Base-by-base conservation (phyloP, 2,113 vertebrate species). In the Carettochelys insculpta region DNA sequence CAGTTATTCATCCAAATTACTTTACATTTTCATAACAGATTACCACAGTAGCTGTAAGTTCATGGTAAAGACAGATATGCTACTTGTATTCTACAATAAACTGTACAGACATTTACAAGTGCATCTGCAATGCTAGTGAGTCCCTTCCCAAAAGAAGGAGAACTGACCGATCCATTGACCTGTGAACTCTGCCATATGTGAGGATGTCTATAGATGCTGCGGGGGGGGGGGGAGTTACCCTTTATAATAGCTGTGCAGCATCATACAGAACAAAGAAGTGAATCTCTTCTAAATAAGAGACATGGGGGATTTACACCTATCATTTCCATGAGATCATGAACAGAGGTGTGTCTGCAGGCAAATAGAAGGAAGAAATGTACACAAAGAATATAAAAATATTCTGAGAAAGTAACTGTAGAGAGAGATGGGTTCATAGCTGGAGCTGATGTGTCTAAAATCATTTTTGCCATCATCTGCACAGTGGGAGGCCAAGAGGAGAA, bases 1-100 rank as follows among this genome's bases (percentile, higher is more conserved):
- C 2, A 1, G 9, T 87, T 92, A 94, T 73, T 95, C 80, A 92
- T 52, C 68, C 41, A 86, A 95, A 73, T 92, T 94, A 52, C 91
- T 95, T 92, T 75, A 87, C 3, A 51, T 90, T 94, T 90, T 92
- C 92, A 83, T 43, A 93, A 76, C 75, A 75, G 31, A 81, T 84
- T 95, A 91, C 89, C n/a, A 89, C 4, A 75, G 52, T 71, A 47
- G 84, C 56, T 86, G 29, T 73, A 94, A 81, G 83, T 94, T 95
- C 27, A 7, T 45, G 27, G 47, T 71, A 79, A 87, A 91, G 88
- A 73, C 8, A 93, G 50, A 73, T 80, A 82, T 2, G 25, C 51
- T 86, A 51, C 25, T 75, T 48, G 73, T 53, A 87, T 76, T 61
- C 56, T 86, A 38, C n/a, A 65, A 53, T 45, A 48, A 51, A 52